phyloP scores from a whole-genome alignment of 2,113 vertebrate genomes.

The Leptodactylus fuscus region DNA sequence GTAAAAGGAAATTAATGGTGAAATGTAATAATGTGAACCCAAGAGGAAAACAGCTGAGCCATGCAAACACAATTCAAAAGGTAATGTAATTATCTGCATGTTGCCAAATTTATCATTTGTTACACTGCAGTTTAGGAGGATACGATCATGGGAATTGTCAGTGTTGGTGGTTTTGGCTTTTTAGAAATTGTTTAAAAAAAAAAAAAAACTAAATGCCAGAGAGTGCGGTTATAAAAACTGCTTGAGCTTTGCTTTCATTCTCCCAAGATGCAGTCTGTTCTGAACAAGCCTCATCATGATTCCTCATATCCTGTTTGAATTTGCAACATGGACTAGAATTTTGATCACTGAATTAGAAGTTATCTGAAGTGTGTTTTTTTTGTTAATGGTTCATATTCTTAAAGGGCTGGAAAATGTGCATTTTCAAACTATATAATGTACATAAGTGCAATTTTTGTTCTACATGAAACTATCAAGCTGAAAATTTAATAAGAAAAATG shows the following conservation, averaged over 20 bases:
- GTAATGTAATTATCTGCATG: neutral
- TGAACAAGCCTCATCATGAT: too few species aligned
- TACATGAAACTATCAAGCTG: constrained; percentile 6
- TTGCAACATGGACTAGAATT: neutral
- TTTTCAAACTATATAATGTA: neutral
- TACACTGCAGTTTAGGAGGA: too few species aligned
- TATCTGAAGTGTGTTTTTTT: neutral
- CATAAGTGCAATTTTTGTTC: constrained; percentile 4
- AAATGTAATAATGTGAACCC: neutral
- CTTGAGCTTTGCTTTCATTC: too few species aligned
- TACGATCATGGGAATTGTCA: neutral
- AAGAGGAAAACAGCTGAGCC: neutral
- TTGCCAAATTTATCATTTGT: neutral
- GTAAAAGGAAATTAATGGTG: neutral
- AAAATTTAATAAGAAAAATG: too few species aligned
- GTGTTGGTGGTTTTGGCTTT: neutral
- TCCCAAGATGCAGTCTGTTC: too few species aligned
- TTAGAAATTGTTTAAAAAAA: neutral
- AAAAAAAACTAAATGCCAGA: too few species aligned
- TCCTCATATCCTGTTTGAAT: too few species aligned
- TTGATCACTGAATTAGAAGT: neutral
- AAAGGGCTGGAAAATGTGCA: constrained; percentile 6
- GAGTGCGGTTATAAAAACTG: too few species aligned
- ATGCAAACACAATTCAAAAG: neutral
- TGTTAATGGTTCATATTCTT: neutral